Conservation (phyloP, 2,113 vertebrate species). For the Scartelaos histophorus region DNA sequence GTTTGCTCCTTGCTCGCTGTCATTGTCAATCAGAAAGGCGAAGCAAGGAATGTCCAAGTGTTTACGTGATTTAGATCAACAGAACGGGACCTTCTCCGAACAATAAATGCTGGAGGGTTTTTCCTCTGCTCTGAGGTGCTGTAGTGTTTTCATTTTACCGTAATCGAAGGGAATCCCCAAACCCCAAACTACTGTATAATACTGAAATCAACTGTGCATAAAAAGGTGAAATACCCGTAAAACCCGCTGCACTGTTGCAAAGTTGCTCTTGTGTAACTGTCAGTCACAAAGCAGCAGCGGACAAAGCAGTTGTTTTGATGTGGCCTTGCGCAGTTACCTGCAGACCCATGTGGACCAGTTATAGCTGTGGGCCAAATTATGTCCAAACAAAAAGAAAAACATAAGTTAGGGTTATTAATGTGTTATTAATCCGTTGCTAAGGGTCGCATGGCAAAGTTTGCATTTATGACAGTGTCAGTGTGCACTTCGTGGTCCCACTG, state of each 20-base stretch:
- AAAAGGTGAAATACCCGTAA: background rate
- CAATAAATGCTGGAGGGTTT: background rate
- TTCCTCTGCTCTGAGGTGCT: constrained; percentile 2
- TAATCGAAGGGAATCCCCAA: background rate
- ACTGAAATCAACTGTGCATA: background rate
- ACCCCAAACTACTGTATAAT: background rate
- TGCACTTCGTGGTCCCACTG: constrained; percentile 18
- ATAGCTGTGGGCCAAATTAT: background rate
- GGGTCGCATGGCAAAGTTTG: background rate
- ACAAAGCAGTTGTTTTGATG: constrained; percentile 9
- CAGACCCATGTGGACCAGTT: constrained; percentile 23
- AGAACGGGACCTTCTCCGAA: constrained; percentile 4
- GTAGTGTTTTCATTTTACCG: background rate
- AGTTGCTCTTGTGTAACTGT: background rate
- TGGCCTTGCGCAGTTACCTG: constrained; percentile 20
- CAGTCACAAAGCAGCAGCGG: constrained; percentile 7
- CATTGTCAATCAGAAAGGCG: background rate
- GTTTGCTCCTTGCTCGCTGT: background rate
- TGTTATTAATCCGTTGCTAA: background rate
- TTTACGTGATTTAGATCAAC: constrained; percentile 30
- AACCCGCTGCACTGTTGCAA: background rate
- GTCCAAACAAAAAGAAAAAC: constrained; percentile 1
- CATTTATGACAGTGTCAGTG: background rate
- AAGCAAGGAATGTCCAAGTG: background rate
- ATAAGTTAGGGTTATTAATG: background rate